phyloP scores from a whole-genome alignment of 2,797 vertebrate genomes.

The Chanos chanos region DNA sequence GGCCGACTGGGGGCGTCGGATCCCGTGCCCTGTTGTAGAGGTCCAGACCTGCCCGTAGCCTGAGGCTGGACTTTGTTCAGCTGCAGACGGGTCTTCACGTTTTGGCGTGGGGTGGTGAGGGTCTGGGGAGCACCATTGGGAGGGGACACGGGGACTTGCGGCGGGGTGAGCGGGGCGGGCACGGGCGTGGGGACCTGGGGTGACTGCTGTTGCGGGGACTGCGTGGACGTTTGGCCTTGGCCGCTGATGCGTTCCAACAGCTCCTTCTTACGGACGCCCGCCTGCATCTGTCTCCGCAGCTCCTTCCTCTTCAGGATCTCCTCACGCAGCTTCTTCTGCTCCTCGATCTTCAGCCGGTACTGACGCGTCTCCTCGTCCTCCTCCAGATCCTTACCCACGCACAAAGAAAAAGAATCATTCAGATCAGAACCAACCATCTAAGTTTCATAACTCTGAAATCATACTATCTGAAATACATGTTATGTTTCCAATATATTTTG shows the following conservation, averaged over 20 bases:
- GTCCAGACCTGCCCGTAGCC: background rate
- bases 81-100: slow-evolving; percentile 65
- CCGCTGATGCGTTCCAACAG: slow-evolving; percentile 84
- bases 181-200: slow-evolving; percentile 31
- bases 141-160: slow-evolving; percentile 35
- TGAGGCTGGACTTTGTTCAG: slow-evolving; percentile 46
- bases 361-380: slow-evolving; percentile 94
- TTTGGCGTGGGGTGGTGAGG: slow-evolving; percentile 41
- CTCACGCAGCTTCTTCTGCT: slow-evolving; percentile 92
- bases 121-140: slow-evolving; percentile 47
- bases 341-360: slow-evolving; percentile 94
- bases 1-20: slow-evolving; percentile 66
- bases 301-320: slow-evolving; percentile 94
- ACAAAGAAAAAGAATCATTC: slow-evolving; percentile 25
- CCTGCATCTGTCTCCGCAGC: slow-evolving; percentile 91
- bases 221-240: slow-evolving; percentile 57
- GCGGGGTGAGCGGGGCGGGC: slow-evolving; percentile 40
- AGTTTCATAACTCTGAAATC: too few species aligned
- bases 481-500: too few species aligned
- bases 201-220: slow-evolving; percentile 31
- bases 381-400: slow-evolving; percentile 73
- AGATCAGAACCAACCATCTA: too few species aligned
- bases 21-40: slow-evolving; percentile 53
- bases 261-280: slow-evolving; percentile 90
- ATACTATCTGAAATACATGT: too few species aligned